Percentiles rank a stretch among this genome's conserved stretches.
Conservation (phyloP, 2,113 vertebrate genomes). For the Zootoca vivipara region DNA sequence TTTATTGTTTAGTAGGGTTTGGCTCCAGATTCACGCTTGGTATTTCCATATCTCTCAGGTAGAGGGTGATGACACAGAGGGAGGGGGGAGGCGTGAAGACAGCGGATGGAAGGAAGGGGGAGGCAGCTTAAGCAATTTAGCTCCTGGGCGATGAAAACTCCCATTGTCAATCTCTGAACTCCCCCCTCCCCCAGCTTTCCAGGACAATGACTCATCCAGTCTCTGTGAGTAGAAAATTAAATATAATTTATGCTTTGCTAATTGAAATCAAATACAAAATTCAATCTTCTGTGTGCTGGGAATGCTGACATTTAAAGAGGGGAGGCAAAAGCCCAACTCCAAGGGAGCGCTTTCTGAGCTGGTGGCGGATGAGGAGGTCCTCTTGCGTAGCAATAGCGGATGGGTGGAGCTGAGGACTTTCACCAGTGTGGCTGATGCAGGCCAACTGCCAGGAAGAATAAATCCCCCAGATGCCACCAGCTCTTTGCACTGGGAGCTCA, state of each 20-base stretch:
- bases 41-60: conserved; percentile 33
- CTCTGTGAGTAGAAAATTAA: conserved; percentile 67
- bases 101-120: neutral
- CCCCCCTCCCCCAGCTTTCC: conserved; percentile 51
- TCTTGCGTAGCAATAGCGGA: neutral
- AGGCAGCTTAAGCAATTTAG: neutral
- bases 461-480: neutral
- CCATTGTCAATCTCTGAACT: conserved; percentile 55
- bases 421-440: neutral
- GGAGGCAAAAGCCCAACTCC: conserved; percentile 17
- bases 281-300: conserved; percentile 68
- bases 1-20: conserved; percentile 64
- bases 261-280: conserved; percentile 81
- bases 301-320: conserved; percentile 62
- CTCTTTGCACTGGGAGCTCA: neutral
- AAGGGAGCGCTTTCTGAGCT: conserved; percentile 46
- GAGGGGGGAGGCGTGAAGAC: neutral
- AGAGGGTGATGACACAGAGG: conserved; percentile 40
- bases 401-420: accelerated
- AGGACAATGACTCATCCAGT: conserved; percentile 66
- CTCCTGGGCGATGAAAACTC: conserved; percentile 37
- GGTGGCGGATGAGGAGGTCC: conserved; percentile 34
- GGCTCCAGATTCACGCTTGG: conserved; percentile 31
- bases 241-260: conserved; percentile 77
- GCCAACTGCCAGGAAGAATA: neutral